These are phyloP conservation scores for Drosophila crucigera DNA, from an alignment of 2,888 invertebrate species.

Conservation along the genomic window DNA sequence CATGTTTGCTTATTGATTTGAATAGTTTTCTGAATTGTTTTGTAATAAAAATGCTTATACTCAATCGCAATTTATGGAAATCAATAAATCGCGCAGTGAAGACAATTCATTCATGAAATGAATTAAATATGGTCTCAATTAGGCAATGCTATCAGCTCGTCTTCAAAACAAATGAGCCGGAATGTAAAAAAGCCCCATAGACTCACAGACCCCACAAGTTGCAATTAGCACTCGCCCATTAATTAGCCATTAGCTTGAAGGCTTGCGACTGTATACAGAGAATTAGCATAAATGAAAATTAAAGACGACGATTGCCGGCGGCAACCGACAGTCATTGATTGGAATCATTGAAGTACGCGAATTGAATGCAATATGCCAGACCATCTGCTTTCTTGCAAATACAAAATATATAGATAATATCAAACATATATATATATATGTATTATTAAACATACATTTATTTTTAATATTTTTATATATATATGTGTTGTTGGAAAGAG, in stretches of 20 bases:
- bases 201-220: slow-evolving; percentile 35
- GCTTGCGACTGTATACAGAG: slow-evolving; percentile 16
- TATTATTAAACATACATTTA: background rate
- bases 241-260: slow-evolving; percentile 57
- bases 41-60: background rate
- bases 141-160: slow-evolving; percentile 14
- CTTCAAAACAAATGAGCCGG: slow-evolving; percentile 23
- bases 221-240: slow-evolving; percentile 60
- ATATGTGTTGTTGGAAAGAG: background rate
- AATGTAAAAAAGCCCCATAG: background rate
- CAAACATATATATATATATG: background rate
- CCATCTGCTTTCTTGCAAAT: background rate
- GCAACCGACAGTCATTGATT: slow-evolving; percentile 24
- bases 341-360: background rate
- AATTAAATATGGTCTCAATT: slow-evolving; percentile 51
- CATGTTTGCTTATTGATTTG: background rate
- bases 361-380: background rate
- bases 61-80: background rate
- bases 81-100: background rate
- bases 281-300: slow-evolving; percentile 35
- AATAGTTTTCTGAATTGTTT: background rate
- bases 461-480: background rate
- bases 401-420: background rate
- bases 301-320: slow-evolving; percentile 40
- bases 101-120: slow-evolving; percentile 27